Evolutionary conservation across 2,797 vertebrate genomes (phyloP).

Genomic region (Acanthiza pusilla): DNA sequence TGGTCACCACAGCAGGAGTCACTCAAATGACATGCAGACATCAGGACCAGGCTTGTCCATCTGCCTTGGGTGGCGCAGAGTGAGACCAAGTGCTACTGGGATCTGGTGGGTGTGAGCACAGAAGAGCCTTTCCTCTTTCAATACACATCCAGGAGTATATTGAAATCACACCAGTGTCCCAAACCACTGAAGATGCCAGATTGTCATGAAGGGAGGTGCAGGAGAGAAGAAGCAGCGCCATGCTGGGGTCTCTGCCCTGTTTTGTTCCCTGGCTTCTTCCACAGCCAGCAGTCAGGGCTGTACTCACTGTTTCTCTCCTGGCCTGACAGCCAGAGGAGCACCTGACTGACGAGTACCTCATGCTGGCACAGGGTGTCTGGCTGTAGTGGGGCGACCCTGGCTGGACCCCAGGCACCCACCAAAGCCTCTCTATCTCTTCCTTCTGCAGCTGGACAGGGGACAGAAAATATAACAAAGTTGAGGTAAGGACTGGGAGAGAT

Average conservation of each 20-base stretch:
- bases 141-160: background rate
- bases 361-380: background rate
- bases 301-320: background rate
- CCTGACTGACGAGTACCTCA: background rate
- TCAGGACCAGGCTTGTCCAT: background rate
- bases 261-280: background rate
- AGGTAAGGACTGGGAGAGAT: background rate
- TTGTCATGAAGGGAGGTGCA: background rate
- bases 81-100: background rate
- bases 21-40: fast-evolving
- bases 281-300: fast-evolving
- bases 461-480: background rate
- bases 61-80: background rate
- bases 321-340: background rate
- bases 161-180: fast-evolving
- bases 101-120: background rate
- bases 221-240: background rate
- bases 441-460: background rate
- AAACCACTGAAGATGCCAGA: background rate
- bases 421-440: background rate
- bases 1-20: background rate
- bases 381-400: background rate
- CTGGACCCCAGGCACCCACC: background rate
- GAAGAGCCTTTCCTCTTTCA: background rate
- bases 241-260: background rate